A percentile compares a stretch with the other conserved stretches of the same genome.
Conservation (phyloP, 2,888 invertebrate species). For the Tiphia femorata region DNA sequence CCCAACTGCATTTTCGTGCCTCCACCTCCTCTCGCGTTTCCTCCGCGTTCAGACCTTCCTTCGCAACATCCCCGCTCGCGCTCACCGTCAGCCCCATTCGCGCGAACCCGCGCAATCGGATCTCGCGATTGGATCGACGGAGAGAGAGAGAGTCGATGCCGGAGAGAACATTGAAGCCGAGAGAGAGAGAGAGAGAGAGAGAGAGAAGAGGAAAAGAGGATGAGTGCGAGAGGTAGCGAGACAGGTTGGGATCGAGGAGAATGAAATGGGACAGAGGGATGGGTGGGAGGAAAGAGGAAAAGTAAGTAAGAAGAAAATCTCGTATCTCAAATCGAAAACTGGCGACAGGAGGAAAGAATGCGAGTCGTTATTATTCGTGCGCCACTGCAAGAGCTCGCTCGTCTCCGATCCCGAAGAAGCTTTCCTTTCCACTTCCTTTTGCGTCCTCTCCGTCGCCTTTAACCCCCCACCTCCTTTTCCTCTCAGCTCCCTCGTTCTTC, state of each 20-base stretch:
- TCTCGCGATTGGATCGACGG: constrained; percentile 31
- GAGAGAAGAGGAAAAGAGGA: no score
- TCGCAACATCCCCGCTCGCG: constrained; percentile 6
- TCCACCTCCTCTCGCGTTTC: neutral
- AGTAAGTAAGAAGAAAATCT: no score
- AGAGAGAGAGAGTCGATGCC: constrained; percentile 13
- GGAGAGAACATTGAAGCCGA: constrained; percentile 6
- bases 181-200: no score
- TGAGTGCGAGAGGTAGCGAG: no score
- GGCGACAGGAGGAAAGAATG: constrained; percentile 35
- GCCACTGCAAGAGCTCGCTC: constrained; percentile 32
- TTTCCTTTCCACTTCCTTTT: constrained; percentile 29
- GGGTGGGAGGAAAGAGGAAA: constrained; percentile 1
- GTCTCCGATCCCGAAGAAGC: constrained; percentile 26
- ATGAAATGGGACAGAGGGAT: neutral
- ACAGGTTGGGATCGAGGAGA: neutral
- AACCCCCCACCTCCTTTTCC: constrained; percentile 23
- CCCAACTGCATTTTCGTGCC: constrained; percentile 29
- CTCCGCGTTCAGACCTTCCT: neutral
- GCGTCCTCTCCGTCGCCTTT: constrained; percentile 11
- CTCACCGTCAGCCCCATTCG: neutral
- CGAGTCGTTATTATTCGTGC: constrained; percentile 48
- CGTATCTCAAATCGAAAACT: constrained; percentile 41
- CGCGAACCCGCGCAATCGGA: constrained; percentile 25
- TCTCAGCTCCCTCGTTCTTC: constrained; percentile 15